Base-by-base conservation (phyloP, 1,140 invertebrate genomes). In the Leptinotarsa texana region DNA sequence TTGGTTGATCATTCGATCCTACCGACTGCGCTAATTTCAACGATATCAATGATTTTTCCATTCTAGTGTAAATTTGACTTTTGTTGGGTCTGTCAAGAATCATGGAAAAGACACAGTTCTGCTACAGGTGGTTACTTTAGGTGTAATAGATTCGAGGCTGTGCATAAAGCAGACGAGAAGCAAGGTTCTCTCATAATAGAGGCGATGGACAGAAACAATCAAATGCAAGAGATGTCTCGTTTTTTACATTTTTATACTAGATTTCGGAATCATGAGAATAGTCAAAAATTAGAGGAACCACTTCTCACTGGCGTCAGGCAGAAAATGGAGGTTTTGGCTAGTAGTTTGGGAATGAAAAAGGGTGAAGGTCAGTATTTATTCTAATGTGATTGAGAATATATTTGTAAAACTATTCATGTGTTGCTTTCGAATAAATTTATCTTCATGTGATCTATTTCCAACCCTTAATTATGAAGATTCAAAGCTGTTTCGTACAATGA, bases 51-150 rank as follows among this genome's bases (percentile, higher is more conserved):
- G 2, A 3, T 42, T 8, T 42, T 42, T 0, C 48, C 18, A 15
- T 81, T 81, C 62, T 63, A 92, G 89, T 93, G 92, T 83, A 93
- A 93, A 86, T 90, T 90, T 85, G 92, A 93, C 80, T 93, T 92
- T 81, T 93, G 92, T 84, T 93, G 92, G 92, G 91, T 93, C 18
- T 93, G 92, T 83, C 85, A 93, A 78, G 92, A 93, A 80, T 89
- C 89, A 63, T 93, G 92, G 92, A 93, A 93, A 82, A 88, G 90
- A 70, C 92, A 93, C 81, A 91, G 90, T 78, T 91, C 91, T 6
- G 89, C 89, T 13, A 93, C 92, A 11, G 92, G 92, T 8, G 92
- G 92, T 2, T 93, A 93, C 82, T 93, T 93, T 82, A 87, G 92
- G 62, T 93, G 92, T 82, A 93, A 92, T 80, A 85, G 92, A 27